A percentile compares a stretch with the other conserved stretches of the same genome.
Evolutionary conservation across 1,140 invertebrate genomes (phyloP).

Genomic region (Linepithema humile): DNA sequence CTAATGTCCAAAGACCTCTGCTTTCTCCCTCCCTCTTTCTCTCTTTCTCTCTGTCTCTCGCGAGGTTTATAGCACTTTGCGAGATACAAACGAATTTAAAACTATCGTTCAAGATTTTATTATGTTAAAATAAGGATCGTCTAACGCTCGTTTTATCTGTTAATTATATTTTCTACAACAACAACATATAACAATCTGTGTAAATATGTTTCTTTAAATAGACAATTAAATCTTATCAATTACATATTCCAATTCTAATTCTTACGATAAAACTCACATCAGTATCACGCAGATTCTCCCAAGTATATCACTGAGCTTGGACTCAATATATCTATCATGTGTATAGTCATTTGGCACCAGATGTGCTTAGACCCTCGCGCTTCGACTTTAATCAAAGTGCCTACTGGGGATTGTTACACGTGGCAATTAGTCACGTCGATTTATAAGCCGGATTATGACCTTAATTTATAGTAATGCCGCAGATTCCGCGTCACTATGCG

Average conservation of each 20-base stretch:
- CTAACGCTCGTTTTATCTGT: not conserved
- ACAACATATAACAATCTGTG: not conserved
- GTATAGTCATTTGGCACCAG: constrained; percentile 65
- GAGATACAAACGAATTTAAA: constrained; percentile 27
- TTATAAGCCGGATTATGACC: constrained; percentile 73
- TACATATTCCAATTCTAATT: not conserved
- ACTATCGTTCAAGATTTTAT: constrained; percentile 22
- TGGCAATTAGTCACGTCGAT: constrained; percentile 72
- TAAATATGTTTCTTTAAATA: not conserved
- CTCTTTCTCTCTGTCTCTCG: no score
- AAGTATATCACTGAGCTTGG: not conserved
- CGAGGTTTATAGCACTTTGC: constrained; percentile 54
- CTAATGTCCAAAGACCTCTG: constrained; percentile 71
- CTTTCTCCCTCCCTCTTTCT: no score
- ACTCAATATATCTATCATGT: not conserved
- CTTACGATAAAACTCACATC: not conserved
- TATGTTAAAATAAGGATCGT: not conserved
- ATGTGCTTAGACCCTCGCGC: constrained; percentile 65
- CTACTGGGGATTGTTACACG: constrained; percentile 66
- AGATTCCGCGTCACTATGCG: constrained; percentile 2
- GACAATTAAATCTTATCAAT: not conserved
- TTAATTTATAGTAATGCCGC: constrained; percentile 68
- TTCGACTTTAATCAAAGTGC: constrained; percentile 74
- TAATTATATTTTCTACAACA: constrained; percentile 38
- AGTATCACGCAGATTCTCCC: not conserved